Evolutionary conservation across 2,797 vertebrate species (phyloP).

Genomic region (Monodelphis domestica): DNA sequence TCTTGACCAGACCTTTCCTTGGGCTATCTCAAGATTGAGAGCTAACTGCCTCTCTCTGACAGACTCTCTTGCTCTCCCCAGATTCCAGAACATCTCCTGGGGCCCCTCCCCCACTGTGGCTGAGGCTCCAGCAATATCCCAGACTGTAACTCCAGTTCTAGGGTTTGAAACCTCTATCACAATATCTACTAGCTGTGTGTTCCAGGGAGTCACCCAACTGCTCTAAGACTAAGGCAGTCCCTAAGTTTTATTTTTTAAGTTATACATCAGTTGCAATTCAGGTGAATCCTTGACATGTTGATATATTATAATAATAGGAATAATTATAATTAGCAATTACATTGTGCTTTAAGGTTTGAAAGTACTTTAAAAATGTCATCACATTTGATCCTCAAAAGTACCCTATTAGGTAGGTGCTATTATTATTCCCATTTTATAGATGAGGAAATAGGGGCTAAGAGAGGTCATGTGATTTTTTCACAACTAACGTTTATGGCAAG

Average conservation of each 20-base stretch:
- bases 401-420: not conserved
- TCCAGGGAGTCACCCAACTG: not conserved
- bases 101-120: no score
- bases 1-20: no score
- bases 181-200: not conserved
- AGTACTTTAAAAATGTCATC: not conserved
- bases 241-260: not conserved
- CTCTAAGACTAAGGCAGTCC: not conserved
- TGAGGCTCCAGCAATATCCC: no score
- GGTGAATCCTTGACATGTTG: not conserved
- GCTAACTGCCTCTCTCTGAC: no score
- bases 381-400: not conserved
- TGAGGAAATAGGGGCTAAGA: not conserved
- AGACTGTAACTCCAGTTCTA: no score
- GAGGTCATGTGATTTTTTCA: not conserved
- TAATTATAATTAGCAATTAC: not conserved
- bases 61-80: no score
- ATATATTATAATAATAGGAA: not conserved
- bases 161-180: no score
- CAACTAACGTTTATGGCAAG: not conserved
- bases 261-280: not conserved
- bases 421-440: not conserved
- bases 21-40: no score
- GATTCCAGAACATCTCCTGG: no score
- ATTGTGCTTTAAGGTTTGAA: not conserved